Conservation (phyloP, 2,113 vertebrate species). For the Pardalotus punctatus region DNA sequence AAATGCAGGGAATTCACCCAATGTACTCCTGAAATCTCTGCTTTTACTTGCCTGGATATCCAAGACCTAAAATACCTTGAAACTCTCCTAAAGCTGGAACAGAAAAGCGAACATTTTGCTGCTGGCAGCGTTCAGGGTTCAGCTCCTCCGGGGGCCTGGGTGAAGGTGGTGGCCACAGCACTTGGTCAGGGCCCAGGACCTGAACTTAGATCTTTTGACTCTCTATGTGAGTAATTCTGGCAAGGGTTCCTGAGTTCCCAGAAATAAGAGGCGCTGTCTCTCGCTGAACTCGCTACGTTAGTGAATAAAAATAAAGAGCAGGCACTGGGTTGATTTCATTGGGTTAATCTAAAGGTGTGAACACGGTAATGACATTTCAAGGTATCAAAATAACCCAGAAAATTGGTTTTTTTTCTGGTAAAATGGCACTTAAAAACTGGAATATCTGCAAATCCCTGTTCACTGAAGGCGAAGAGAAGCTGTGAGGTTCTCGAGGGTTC, state of each 20-base stretch:
- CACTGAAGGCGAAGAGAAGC: neutral
- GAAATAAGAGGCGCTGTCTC: neutral
- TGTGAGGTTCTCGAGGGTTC: neutral
- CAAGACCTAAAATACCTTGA: neutral
- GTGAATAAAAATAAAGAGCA: neutral
- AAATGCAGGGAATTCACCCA: neutral
- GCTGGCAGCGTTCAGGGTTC: neutral
- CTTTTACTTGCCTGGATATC: neutral
- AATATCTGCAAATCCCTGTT: neutral
- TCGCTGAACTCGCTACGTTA: neutral
- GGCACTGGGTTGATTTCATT: neutral
- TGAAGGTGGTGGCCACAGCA: neutral
- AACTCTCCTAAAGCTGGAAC: neutral
- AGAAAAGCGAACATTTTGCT: neutral
- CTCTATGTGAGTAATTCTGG: neutral
- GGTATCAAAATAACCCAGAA: neutral
- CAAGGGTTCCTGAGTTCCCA: neutral
- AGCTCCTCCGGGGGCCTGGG: neutral
- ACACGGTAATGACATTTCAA: neutral
- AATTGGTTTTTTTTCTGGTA: neutral
- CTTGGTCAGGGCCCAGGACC: neutral
- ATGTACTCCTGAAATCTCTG: neutral
- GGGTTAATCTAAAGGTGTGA: neutral
- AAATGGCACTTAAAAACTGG: neutral
- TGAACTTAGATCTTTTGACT: neutral